phyloP scores from a whole-genome alignment of 1,140 invertebrate species.

The Drosophila ohnishii region DNA sequence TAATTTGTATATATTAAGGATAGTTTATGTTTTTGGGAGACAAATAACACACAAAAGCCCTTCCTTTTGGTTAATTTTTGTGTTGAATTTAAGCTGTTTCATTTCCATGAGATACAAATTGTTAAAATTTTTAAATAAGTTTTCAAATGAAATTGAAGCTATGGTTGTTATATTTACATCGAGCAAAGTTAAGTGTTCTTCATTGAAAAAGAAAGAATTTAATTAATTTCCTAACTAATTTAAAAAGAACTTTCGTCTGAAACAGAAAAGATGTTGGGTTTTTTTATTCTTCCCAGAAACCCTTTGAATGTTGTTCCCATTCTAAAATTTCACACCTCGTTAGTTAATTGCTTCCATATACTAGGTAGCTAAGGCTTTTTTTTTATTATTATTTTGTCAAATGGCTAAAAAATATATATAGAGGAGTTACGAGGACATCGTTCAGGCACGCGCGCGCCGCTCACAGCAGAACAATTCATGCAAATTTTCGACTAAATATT shows the following conservation, averaged over 20 bases:
- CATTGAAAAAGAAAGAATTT: background rate
- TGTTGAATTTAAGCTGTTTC: background rate
- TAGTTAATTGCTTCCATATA: background rate
- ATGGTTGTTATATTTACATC: background rate
- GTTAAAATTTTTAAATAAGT: background rate
- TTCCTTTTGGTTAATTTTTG: background rate
- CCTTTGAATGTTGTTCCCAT: background rate
- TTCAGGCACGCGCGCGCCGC: slow-evolving; percentile 12
- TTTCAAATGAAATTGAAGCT: background rate
- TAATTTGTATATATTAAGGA: background rate
- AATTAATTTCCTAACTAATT: background rate
- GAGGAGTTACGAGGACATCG: slow-evolving; percentile 13
- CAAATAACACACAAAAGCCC: background rate
- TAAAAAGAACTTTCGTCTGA: too few relatives aligned
- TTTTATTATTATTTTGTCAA: background rate
- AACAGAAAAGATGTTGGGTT: background rate
- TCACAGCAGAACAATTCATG: slow-evolving; percentile 32
- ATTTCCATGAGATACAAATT: background rate
- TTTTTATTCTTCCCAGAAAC: background rate
- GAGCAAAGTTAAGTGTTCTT: background rate
- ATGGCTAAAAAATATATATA: slow-evolving; percentile 13
- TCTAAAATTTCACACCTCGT: background rate
- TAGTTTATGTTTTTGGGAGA: background rate
- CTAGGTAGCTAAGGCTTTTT: background rate
- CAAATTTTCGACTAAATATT: slow-evolving; percentile 58